These are phyloP conservation scores for Gryllus bimaculatus DNA, from an alignment of 1,140 invertebrate species.

Conservation along the genomic window DNA sequence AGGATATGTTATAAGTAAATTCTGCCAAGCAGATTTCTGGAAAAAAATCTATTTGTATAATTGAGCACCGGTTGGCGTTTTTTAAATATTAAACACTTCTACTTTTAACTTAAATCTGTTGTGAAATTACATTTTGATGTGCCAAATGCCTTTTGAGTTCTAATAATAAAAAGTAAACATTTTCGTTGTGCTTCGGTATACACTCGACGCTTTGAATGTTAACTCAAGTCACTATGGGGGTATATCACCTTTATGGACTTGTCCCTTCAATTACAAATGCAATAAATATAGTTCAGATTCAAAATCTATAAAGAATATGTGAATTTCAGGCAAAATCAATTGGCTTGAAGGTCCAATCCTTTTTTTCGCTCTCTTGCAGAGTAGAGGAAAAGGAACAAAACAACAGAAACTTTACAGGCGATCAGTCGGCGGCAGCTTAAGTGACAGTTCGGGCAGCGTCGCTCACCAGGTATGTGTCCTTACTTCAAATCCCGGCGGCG, in stretches of 20 bases:
- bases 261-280: background rate
- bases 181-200: too few species aligned
- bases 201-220: too few species aligned
- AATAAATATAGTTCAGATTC: background rate
- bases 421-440: conserved; percentile 34
- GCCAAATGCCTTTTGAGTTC: too few species aligned
- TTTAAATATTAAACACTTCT: too few species aligned
- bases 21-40: too few species aligned
- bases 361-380: conserved; percentile 20
- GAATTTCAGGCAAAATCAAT: background rate
- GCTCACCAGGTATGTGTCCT: conserved; percentile 33
- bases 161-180: too few species aligned
- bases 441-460: conserved; percentile 37
- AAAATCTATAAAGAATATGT: background rate
- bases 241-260: background rate
- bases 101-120: too few species aligned
- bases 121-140: too few species aligned
- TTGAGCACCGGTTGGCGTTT: too few species aligned
- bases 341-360: background rate
- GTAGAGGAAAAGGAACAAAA: conserved; percentile 22
- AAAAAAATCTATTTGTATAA: too few species aligned
- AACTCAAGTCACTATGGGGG: too few species aligned
- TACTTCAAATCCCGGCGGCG: background rate
- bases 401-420: conserved; percentile 23
- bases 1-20: too few species aligned